Evolutionary conservation across 1,140 invertebrate genomes (phyloP).

Genomic region (Elymnias hypermnestra): DNA sequence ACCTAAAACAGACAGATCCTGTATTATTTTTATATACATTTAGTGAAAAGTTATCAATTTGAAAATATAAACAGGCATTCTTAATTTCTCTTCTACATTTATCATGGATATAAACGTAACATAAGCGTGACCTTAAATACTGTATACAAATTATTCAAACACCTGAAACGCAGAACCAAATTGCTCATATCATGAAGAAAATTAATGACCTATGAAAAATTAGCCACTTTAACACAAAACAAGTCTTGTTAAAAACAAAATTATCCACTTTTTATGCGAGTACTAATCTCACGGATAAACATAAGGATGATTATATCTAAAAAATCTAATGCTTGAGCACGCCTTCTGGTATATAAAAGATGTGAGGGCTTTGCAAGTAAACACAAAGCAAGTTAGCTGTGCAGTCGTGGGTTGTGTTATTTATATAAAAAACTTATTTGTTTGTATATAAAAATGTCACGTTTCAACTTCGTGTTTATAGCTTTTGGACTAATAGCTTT

Average conservation of each 20-base stretch:
- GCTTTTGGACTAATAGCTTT: constrained; percentile 1
- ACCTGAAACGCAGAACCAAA: no score
- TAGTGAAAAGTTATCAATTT: no score
- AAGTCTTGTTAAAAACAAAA: constrained; percentile 2
- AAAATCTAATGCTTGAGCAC: constrained; percentile 17
- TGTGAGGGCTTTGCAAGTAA: constrained; percentile 5
- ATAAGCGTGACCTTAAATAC: no score
- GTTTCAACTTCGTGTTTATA: constrained; percentile 1
- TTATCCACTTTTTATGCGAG: constrained; percentile 16
- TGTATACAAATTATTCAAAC: no score
- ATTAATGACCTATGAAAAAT: constrained; percentile 7
- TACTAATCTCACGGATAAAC: constrained; percentile 8
- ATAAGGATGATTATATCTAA: constrained; percentile 17
- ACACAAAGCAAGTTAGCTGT: constrained; percentile 11
- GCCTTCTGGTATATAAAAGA: constrained; percentile 18
- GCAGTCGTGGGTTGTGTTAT: constrained; percentile 5
- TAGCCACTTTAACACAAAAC: not conserved
- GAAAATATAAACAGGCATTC: no score
- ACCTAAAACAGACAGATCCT: no score
- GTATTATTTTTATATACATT: no score
- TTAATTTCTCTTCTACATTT: no score
- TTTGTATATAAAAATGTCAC: not conserved
- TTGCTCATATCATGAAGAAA: not conserved
- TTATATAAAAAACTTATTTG: not conserved
- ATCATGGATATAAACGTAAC: no score